Conservation (phyloP, 2,888 invertebrate genomes). For the Idaea biselata region DNA sequence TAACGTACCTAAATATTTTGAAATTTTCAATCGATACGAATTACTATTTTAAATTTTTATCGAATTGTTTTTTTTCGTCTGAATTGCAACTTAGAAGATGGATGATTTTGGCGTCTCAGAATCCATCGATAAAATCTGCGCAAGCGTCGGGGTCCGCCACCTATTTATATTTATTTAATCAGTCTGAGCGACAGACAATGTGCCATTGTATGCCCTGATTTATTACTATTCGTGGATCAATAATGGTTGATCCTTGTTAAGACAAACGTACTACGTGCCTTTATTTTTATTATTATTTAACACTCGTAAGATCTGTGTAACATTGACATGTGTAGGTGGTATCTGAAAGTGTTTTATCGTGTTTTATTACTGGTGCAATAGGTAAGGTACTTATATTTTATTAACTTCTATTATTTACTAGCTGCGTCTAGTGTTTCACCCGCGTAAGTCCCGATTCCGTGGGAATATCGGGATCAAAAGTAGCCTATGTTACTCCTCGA, state of each 20-base stretch:
- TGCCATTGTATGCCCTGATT: slow-evolving; percentile 76
- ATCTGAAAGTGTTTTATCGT: not conserved
- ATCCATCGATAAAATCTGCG: slow-evolving; percentile 72
- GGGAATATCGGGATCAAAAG: no score
- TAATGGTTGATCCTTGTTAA: slow-evolving; percentile 43
- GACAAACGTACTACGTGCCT: slow-evolving; percentile 21
- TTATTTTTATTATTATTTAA: slow-evolving; percentile 13
- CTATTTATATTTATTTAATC: slow-evolving; percentile 78
- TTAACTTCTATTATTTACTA: no score
- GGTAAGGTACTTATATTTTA: no score
- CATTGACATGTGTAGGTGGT: not conserved
- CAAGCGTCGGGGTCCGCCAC: slow-evolving; percentile 67
- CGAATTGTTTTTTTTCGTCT: slow-evolving; percentile 40
- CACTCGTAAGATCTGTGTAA: slow-evolving; percentile 2
- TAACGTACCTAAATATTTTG: not conserved
- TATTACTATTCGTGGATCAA: slow-evolving; percentile 54
- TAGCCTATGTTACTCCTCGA: no score
- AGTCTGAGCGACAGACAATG: slow-evolving; percentile 77
- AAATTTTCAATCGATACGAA: not conserved
- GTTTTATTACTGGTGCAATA: not conserved
- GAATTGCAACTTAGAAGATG: slow-evolving; percentile 45
- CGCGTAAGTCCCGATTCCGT: no score
- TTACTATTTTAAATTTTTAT: not conserved
- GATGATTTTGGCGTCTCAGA: slow-evolving; percentile 50
- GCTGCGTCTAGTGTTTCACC: no score